Evolutionary conservation across 2,113 vertebrate genomes (phyloP).

Genomic region (Mesocricetus auratus): DNA sequence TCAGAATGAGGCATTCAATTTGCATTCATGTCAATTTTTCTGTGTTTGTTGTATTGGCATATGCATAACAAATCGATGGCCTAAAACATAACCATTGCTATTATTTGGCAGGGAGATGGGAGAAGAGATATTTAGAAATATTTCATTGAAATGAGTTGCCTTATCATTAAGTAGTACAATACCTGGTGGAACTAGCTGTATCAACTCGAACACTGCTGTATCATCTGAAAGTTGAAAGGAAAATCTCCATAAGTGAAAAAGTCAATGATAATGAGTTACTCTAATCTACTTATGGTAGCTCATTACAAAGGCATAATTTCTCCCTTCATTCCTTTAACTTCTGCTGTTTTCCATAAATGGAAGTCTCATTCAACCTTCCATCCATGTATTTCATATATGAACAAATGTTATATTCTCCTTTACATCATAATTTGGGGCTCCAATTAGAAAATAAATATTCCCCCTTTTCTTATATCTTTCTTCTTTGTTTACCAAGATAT

Average conservation of each 20-base stretch:
- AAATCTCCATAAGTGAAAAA: slow-evolving; percentile 73
- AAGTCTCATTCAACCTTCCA: neutral
- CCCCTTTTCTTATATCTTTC: neutral
- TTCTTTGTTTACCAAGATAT: neutral
- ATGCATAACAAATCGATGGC: neutral
- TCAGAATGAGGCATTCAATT: neutral
- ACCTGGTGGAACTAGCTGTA: slow-evolving; percentile 96
- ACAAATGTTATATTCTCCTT: neutral
- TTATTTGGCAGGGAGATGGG: neutral
- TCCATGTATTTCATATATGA: neutral
- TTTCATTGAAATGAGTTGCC: slow-evolving; percentile 8
- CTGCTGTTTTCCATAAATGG: neutral
- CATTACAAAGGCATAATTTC: neutral
- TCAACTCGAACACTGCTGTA: slow-evolving; percentile 94
- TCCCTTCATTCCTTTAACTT: neutral
- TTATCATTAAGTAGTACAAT: slow-evolving; percentile 76
- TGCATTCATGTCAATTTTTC: slow-evolving; percentile 23
- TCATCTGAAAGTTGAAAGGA: slow-evolving; percentile 91
- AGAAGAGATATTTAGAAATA: slow-evolving; percentile 30
- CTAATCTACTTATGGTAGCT: neutral
- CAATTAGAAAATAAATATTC: neutral
- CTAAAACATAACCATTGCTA: slow-evolving; percentile 54
- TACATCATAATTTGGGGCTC: neutral
- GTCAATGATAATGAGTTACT: slow-evolving; percentile 40
- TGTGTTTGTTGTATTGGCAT: slow-evolving; percentile 61